Base-by-base conservation (phyloP, 2,113 vertebrate species). In the Anolis carolinensis region DNA sequence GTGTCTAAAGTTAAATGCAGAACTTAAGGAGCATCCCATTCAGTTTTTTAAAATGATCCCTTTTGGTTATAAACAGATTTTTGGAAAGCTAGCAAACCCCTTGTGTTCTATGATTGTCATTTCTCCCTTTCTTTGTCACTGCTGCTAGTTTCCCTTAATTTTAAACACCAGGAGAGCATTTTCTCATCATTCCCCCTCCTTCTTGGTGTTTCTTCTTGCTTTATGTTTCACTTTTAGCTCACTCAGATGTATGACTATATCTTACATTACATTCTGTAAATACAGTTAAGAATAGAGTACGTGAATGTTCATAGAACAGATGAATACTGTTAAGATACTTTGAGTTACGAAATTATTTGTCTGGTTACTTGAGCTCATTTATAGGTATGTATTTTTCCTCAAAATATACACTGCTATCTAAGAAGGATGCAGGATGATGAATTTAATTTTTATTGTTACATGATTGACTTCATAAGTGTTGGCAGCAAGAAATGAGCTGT, bases 141-240 rank as follows among this genome's bases (percentile, higher is more conserved):
- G 81, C 34, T 85, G 81, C 87, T 89, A 55, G 86, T 80, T 93
- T 91, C 88, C 71, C 80, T 91, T 93, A 84, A 93, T 92, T 88
- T 85, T 72, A 89, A 55, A 65, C 84, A 14, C 4, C 65, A 79
- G 82, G 36, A 18, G n/a, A 25, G 48, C 20, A 52, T 71, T 59
- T 30, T 16, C 27, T 23, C 32, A 34, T 32, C n/a, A 18, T 7
- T 72, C 34, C 21, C 23, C 13, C 23, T n/a, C 27, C 18, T 39
- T 59, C 76, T 62, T 78, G 55, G 18, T 27, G 25, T 23, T 79
- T 39, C 68, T 68, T 85, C 50, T 78, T 78, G 25, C 0, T 3
- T 74, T 65, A 86, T 36, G 52, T 39, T n/a, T 32, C 55, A 65
- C 14, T 52, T 18, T 34, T 62, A 16, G 32, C 25, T 34, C 20